Percentiles rank a stretch among this genome's conserved stretches.
Conservation (phyloP, 1,140 invertebrate genomes). For the Diplogasteroides magnus region DNA sequence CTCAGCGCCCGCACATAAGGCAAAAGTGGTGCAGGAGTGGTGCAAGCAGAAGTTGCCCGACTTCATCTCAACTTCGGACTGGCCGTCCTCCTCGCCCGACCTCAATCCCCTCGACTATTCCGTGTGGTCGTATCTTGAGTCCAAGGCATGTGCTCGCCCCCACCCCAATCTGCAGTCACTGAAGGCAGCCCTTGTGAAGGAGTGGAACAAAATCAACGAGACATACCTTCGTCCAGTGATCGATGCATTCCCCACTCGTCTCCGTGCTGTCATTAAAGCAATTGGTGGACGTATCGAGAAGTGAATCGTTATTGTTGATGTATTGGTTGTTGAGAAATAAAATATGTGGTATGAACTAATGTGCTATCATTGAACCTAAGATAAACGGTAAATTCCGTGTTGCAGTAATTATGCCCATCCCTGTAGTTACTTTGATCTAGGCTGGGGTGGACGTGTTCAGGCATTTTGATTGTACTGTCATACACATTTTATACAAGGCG, state of each 20-base stretch:
- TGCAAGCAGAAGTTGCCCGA: slow-evolving; percentile 24
- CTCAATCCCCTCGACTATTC: slow-evolving; percentile 33
- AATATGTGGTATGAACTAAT: too few species aligned
- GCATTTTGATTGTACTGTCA: too few species aligned
- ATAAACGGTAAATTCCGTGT: too few species aligned
- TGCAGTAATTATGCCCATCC: too few species aligned
- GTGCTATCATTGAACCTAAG: too few species aligned
- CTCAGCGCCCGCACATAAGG: slow-evolving; percentile 11
- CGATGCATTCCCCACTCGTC: background rate
- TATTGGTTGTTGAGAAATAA: too few species aligned
- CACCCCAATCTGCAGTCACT: slow-evolving; percentile 25
- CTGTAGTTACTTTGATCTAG: too few species aligned
- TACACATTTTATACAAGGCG: too few species aligned
- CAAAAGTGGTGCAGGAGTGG: slow-evolving; percentile 20
- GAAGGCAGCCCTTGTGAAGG: slow-evolving; percentile 17
- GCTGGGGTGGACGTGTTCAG: too few species aligned
- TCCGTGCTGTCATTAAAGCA: background rate
- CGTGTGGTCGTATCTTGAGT: slow-evolving; percentile 29
- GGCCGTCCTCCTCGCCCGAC: slow-evolving; percentile 26
- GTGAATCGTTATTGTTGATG: background rate
- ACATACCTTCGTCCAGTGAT: slow-evolving; percentile 2
- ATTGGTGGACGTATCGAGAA: background rate
- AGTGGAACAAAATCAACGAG: slow-evolving; percentile 22
- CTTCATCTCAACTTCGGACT: slow-evolving; percentile 30
- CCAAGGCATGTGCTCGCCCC: slow-evolving; percentile 16